These are phyloP conservation scores for Sciurus vulgaris DNA, from an alignment of 2,797 vertebrate species.

Conservation along the genomic window DNA sequence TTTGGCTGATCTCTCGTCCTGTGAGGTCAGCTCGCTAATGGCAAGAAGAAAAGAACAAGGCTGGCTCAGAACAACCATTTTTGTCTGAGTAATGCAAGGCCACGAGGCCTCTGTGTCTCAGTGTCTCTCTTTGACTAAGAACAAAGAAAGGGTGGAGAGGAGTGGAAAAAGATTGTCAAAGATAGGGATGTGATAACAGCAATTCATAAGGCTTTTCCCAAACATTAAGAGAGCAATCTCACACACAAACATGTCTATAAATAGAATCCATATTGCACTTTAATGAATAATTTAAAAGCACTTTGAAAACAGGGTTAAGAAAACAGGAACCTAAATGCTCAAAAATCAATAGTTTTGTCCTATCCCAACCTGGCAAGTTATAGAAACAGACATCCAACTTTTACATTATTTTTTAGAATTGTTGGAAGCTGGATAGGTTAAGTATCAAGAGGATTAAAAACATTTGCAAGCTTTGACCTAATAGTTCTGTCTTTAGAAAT, in stretches of 20 bases:
- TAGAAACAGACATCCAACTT: slow-evolving; percentile 55
- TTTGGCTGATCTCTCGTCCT: slow-evolving; percentile 19
- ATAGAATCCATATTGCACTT: slow-evolving; percentile 79
- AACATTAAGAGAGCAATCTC: slow-evolving; percentile 70
- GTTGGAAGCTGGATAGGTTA: slow-evolving; percentile 24
- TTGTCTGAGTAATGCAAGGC: slow-evolving; percentile 11
- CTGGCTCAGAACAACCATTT: slow-evolving; percentile 25
- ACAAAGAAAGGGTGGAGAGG: slow-evolving; percentile 57
- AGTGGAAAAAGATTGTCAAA: slow-evolving; percentile 68
- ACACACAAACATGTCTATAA: slow-evolving; percentile 78
- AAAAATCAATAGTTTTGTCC: slow-evolving; percentile 81
- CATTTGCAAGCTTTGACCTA: slow-evolving; percentile 31
- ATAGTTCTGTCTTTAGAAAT: slow-evolving; percentile 54
- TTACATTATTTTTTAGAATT: slow-evolving; percentile 62
- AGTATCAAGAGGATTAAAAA: slow-evolving; percentile 61
- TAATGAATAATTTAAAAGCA: slow-evolving; percentile 85
- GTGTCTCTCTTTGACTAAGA: slow-evolving; percentile 26
- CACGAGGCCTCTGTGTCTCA: background rate
- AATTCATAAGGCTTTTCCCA: slow-evolving; percentile 71
- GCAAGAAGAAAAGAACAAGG: slow-evolving; percentile 25
- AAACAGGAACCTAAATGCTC: slow-evolving; percentile 76
- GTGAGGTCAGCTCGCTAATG: slow-evolving; percentile 23
- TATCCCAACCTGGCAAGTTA: slow-evolving; percentile 53
- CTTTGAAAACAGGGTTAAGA: slow-evolving; percentile 82
- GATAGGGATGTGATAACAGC: slow-evolving; percentile 65